Percentiles rank a stretch among this genome's conserved stretches.
phyloP scores from a whole-genome alignment of 1,140 invertebrate species.

The Atta cephalotes region DNA sequence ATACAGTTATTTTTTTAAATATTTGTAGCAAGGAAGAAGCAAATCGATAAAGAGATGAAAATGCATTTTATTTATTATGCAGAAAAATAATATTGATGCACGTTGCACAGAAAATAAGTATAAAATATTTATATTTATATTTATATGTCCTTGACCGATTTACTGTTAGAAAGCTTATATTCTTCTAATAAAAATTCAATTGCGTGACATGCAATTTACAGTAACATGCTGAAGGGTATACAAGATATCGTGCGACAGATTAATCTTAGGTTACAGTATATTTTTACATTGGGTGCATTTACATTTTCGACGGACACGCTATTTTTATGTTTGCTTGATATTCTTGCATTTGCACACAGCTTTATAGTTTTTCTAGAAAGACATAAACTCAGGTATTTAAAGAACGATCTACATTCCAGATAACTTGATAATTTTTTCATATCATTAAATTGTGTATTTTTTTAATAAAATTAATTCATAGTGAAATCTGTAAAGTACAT shows the following conservation, averaged over 20 bases:
- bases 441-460: neutral
- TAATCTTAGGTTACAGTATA: constrained; percentile 46
- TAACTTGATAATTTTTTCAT: neutral
- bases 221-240: constrained; percentile 55
- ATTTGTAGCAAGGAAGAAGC: neutral
- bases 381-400: constrained; percentile 19
- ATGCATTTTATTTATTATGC: neutral
- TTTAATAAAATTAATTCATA: neutral
- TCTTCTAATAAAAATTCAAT: constrained; percentile 44
- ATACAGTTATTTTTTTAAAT: neutral
- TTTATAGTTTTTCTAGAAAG: constrained; percentile 31
- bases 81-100: neutral
- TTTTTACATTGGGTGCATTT: constrained; percentile 56
- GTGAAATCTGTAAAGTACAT: neutral
- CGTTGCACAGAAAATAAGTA: neutral
- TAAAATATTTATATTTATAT: constrained; percentile 23
- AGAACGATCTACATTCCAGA: constrained; percentile 25
- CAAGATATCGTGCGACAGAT: constrained; percentile 57
- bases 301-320: constrained; percentile 60
- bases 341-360: constrained; percentile 31
- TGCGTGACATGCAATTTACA: constrained; percentile 28
- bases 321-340: constrained; percentile 63
- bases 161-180: constrained; percentile 47
- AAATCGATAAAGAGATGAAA: neutral
- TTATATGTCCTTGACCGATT: constrained; percentile 54